phyloP scores from a whole-genome alignment of 2,888 invertebrate genomes.

The Tenthredo distinguenda region DNA sequence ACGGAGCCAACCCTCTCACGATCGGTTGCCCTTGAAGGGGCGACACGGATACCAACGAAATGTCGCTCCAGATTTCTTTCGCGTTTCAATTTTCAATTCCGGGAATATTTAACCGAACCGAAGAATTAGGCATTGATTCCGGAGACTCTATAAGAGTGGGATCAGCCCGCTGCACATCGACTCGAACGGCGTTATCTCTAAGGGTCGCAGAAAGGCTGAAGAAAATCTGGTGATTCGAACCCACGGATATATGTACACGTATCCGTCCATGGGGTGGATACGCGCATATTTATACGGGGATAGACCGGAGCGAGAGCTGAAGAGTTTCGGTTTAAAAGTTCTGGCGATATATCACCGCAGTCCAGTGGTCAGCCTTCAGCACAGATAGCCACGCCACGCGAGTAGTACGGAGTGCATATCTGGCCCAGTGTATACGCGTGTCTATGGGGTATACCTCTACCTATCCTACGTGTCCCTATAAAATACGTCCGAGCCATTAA shows the following conservation, averaged over 20 bases:
- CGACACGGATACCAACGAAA: not conserved
- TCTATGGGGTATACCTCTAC: not conserved
- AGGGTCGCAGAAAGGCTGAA: not conserved
- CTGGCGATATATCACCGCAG: conserved; percentile 15
- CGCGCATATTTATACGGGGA: not conserved
- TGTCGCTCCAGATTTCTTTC: not conserved
- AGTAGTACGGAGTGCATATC: not conserved
- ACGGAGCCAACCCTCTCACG: not conserved
- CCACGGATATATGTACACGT: not conserved
- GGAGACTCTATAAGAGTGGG: too few relatives aligned
- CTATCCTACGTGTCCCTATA: conserved; percentile 69
- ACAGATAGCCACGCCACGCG: not conserved
- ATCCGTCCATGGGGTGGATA: not conserved
- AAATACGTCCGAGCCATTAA: conserved; percentile 78
- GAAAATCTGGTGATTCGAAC: conserved; percentile 25
- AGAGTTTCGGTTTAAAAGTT: conserved; percentile 31
- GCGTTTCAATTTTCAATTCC: not conserved
- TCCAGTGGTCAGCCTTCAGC: conserved; percentile 14
- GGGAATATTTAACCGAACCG: too few relatives aligned
- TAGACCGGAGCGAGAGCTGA: not conserved
- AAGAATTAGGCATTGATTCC: too few relatives aligned
- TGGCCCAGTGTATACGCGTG: not conserved
- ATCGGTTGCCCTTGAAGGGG: conserved; percentile 24
- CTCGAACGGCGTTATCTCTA: not conserved
- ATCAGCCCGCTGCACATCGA: too few relatives aligned